These are phyloP conservation scores for Miniopterus natalensis DNA, from an alignment of 2,113 vertebrate genomes.

Conservation along the genomic window DNA sequence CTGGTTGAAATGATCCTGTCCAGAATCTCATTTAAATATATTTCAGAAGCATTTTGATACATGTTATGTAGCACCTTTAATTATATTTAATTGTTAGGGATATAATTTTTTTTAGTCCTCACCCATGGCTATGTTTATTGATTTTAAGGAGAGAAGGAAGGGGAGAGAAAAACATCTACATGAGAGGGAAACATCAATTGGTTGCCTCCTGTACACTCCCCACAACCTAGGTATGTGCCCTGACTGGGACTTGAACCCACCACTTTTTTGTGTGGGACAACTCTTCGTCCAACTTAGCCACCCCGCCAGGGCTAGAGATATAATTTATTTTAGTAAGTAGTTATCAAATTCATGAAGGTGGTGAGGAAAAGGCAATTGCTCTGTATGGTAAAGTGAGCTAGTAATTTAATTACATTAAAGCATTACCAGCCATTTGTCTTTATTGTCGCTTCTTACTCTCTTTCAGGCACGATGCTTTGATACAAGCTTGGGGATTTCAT, in stretches of 20 bases:
- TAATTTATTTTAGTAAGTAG: conserved; percentile 49
- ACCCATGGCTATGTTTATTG: background rate
- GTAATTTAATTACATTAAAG: background rate
- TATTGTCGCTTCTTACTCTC: background rate
- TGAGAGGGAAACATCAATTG: background rate
- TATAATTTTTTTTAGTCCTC: background rate
- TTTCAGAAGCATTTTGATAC: conserved; percentile 8
- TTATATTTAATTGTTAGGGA: conserved; percentile 45
- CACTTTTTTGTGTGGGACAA: background rate
- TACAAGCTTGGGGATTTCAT: background rate
- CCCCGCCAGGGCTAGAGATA: background rate
- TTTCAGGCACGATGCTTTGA: background rate
- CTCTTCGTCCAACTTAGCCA: background rate
- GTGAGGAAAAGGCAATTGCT: background rate
- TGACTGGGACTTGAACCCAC: background rate
- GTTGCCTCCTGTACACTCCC: background rate
- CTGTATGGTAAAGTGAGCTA: conserved; percentile 6
- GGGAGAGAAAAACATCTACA: background rate
- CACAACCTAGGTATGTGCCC: background rate
- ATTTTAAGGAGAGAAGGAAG: background rate
- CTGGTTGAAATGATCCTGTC: background rate
- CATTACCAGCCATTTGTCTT: background rate
- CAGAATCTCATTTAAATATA: conserved; percentile 56
- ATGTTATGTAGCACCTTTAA: background rate
- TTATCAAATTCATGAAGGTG: conserved; percentile 46